Base-by-base conservation (phyloP, 2,888 invertebrate genomes). In the Blomia tropicalis region DNA sequence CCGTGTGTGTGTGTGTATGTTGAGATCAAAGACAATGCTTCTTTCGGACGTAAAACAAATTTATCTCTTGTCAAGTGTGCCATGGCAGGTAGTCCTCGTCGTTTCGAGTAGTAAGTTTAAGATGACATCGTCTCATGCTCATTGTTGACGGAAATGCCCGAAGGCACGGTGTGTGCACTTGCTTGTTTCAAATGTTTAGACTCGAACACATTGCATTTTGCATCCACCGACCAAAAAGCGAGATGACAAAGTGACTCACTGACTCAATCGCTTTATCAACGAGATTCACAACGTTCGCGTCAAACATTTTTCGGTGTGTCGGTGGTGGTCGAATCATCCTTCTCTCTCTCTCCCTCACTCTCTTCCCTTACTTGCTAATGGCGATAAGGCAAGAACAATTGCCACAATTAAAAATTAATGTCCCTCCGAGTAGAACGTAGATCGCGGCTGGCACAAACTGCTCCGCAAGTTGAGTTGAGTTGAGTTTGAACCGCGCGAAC, bases 41-140 rank as follows among this genome's bases (percentile, higher is more conserved):
- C 41, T 41, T 14, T 7, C n/a, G 51, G 27, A 47, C 51, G n/a
- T 47, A 47, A 47, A 47, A 47, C 51, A 47, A 47, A 47, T 47
- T 47, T 47, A 47, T 47, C 51, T 47, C 51, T 47, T 47, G 51
- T 47, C 51, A 47, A 47, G 23, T 47, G 51, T n/a, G n/a, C 41
- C 14, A 14, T 47, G 51, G 11, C 51, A 47, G 51, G 51, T 47
- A 47, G 22, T n/a, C 7, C 23, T n/a, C n/a, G n/a, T n/a, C n/a
- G n/a, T n/a, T n/a, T n/a, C n/a, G n/a, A n/a, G n/a, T n/a, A n/a
- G n/a, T n/a, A n/a, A n/a, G n/a, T n/a, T n/a, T n/a, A n/a, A 47
- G 51, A 47, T 47, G 51, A 47, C 51, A 47, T 47, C 51, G 51
- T 47, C 51, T 47, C 51, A 47, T 47, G 51, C 51, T 47, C n/a